Conservation (phyloP, 2,113 vertebrate genomes). For the Romanogobio albipinnatus region DNA sequence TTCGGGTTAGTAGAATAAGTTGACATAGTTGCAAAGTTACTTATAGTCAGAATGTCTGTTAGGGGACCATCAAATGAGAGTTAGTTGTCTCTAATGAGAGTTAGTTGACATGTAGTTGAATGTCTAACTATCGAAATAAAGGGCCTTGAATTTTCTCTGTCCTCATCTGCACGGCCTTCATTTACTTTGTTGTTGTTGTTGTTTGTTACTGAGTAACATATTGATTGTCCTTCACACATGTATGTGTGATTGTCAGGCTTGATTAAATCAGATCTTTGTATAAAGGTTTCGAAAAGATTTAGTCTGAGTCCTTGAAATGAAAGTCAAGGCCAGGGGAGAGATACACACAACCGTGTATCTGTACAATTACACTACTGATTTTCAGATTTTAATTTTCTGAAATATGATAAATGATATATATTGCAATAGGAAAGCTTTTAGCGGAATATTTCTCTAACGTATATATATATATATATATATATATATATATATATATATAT, state of each 20-base stretch:
- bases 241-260: neutral
- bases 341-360: neutral
- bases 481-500: too few relatives aligned
- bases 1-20: too few relatives aligned
- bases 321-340: conserved; percentile 1
- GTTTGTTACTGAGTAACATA: neutral
- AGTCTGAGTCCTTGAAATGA: conserved; percentile 7
- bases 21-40: too few relatives aligned
- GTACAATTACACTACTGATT: neutral
- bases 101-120: too few relatives aligned
- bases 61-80: too few relatives aligned
- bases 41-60: too few relatives aligned
- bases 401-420: neutral
- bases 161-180: neutral
- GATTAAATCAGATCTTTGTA: neutral
- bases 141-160: too few relatives aligned
- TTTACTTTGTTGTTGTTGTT: neutral
- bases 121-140: too few relatives aligned
- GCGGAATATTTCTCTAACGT: too few relatives aligned
- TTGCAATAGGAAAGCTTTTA: neutral
- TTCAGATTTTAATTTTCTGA: neutral
- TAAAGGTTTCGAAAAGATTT: neutral
- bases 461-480: too few relatives aligned
- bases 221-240: neutral
- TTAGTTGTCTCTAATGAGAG: too few relatives aligned